phyloP scores from a whole-genome alignment of 2,888 invertebrate species.

The Athalia rosae region DNA sequence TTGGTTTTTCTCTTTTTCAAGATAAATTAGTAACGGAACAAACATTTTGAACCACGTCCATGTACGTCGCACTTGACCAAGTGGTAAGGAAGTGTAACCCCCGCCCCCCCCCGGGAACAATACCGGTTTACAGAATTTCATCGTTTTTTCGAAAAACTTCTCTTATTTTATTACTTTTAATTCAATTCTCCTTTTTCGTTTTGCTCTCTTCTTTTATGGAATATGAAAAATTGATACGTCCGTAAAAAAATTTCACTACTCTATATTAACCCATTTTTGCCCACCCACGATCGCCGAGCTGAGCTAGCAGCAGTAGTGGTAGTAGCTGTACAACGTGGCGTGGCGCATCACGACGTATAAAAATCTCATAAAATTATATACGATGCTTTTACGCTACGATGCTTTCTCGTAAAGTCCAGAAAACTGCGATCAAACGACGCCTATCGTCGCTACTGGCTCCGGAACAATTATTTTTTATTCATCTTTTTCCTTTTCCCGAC shows the following conservation, averaged over 20 bases:
- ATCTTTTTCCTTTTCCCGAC: constrained; percentile 8
- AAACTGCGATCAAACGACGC: constrained; percentile 44
- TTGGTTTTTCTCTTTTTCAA: no score
- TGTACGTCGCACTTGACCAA: neutral
- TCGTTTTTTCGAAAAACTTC: neutral
- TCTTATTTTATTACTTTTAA: neutral
- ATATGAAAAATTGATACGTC: constrained; percentile 41
- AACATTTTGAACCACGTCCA: no score
- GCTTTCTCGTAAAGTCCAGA: constrained; percentile 40
- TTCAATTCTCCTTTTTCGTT: neutral
- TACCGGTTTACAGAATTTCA: constrained; percentile 9
- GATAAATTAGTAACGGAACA: no score
- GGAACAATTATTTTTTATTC: constrained; percentile 34
- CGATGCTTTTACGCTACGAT: constrained; percentile 45
- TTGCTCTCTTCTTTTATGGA: constrained; percentile 21
- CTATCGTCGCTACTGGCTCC: constrained; percentile 29
- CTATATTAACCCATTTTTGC: constrained; percentile 38
- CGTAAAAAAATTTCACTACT: constrained; percentile 30
- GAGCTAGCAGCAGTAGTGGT: constrained; percentile 14
- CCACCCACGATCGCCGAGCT: neutral
- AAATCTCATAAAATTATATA: constrained; percentile 46
- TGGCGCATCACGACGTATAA: constrained; percentile 32
- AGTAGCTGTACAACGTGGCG: neutral
- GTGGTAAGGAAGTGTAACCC: constrained; percentile 1
- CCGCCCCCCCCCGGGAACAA: neutral